phyloP scores from a whole-genome alignment of 2,113 vertebrate genomes.

The Eulemur rufifrons region DNA sequence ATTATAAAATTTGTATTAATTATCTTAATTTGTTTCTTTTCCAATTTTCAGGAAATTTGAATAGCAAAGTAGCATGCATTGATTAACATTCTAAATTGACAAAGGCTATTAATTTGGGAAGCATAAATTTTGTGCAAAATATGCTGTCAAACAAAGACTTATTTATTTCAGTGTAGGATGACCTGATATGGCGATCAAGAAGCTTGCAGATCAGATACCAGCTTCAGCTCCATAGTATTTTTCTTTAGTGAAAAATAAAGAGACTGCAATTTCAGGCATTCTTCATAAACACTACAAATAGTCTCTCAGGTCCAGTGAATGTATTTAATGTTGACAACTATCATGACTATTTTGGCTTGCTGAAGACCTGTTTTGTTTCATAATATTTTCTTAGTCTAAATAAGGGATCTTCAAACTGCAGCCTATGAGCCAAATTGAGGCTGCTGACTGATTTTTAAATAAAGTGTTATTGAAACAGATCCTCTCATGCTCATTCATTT shows the following conservation, averaged over 20 bases:
- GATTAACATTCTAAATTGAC: conserved; percentile 48
- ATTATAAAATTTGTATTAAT: conserved; percentile 14
- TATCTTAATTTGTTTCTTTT: conserved; percentile 29
- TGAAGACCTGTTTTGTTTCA: background rate
- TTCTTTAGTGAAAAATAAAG: background rate
- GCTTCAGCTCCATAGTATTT: background rate
- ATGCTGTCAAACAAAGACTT: background rate
- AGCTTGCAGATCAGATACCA: background rate
- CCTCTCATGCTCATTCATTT: background rate
- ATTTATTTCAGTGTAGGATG: background rate
- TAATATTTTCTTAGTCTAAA: background rate
- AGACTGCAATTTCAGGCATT: background rate
- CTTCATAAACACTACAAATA: conserved; percentile 14
- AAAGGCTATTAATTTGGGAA: conserved; percentile 43
- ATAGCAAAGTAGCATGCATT: conserved; percentile 29
- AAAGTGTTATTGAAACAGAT: background rate
- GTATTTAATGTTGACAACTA: background rate
- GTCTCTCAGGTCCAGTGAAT: background rate
- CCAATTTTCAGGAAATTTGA: conserved; percentile 40
- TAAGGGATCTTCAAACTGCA: background rate
- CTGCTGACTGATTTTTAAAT: background rate
- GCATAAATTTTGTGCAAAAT: conserved; percentile 35
- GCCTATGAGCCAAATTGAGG: background rate
- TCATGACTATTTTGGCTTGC: background rate
- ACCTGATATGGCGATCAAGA: background rate